Evolutionary conservation across 2,888 invertebrate genomes (phyloP).

Genomic region (Ceraclea dissimilis): DNA sequence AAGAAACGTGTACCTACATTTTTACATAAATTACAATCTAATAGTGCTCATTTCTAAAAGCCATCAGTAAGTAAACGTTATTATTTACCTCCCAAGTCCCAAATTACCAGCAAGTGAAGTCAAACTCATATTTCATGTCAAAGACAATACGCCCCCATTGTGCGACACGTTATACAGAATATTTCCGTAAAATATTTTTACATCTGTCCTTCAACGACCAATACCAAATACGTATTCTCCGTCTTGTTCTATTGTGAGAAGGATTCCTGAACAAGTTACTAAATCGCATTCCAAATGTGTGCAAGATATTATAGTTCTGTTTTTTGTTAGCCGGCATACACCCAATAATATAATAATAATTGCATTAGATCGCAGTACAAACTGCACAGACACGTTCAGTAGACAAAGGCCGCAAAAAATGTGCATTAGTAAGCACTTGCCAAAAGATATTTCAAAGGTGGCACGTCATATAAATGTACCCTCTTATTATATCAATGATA

Average conservation of each 20-base stretch:
- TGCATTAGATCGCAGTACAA: constrained; percentile 24
- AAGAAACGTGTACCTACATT: background rate
- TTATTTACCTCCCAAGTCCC: background rate
- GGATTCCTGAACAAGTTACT: background rate
- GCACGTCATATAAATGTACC: constrained; percentile 2
- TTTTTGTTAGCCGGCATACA: constrained; percentile 7
- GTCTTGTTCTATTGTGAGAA: background rate
- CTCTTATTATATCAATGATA: background rate
- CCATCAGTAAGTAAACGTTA: background rate
- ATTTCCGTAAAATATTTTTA: too few relatives aligned
- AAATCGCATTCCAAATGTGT: constrained; percentile 2
- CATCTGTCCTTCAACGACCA: too few relatives aligned
- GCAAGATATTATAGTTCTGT: constrained; percentile 9
- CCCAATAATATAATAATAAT: constrained; percentile 16
- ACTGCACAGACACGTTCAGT: constrained; percentile 25
- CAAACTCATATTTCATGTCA: constrained; percentile 1
- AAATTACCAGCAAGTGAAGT: background rate
- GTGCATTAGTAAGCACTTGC: constrained; percentile 19
- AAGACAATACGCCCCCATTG: constrained; percentile 1
- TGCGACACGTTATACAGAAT: too few relatives aligned
- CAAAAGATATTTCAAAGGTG: constrained; percentile 11
- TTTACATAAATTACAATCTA: too few relatives aligned
- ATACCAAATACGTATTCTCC: too few relatives aligned
- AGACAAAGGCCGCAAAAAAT: constrained; percentile 23
- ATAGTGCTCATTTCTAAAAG: too few relatives aligned